Base-by-base conservation (phyloP, 2,888 invertebrate species). In the Caenorhabditis becei region DNA sequence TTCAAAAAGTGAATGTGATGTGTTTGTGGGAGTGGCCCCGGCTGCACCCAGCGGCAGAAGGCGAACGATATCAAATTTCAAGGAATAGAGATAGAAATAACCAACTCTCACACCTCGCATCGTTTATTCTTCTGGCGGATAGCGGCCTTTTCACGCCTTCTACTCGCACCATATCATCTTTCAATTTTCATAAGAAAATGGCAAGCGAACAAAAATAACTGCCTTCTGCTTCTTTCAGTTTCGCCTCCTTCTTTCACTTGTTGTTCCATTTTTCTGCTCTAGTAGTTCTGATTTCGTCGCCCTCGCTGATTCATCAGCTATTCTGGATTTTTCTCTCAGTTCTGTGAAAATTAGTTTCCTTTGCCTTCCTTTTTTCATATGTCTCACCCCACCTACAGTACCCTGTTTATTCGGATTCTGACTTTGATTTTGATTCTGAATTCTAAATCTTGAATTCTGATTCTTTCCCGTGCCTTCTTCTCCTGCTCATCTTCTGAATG, bases 1-100 rank as follows among this genome's bases (percentile, higher is more conserved):
- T 62, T 47, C 47, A 62, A 62, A 62, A 58, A 49, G 58, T 49
- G 51, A 59, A 37, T 59, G 18, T 26, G 67, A 69, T 70, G 58
- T 58, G 18, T 58, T 20, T 35, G 41, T 10, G 41, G 41, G 41
- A 41, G 3, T 32, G 28, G 24, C 11, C 10, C 41, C 11, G 16
- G 44, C 24, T 67, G 49, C 59, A 58, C 49, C 49, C 49, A 41
- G 11, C 2, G 41, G 41, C 28, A 11, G 24, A 35, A 37, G n/a
- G n/a, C 16, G 47, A 74, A 66, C 66, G 37, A 67, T 75, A 75
- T 75, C 75, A 51, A 51, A 61, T 75, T 75, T 61, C 75, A 23
- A 65, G 32, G 37, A 58, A 37, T 18, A 56, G 54, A 26, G 54
- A 24, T 53, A 23, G 53, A 53, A 56, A 56, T 32, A 56, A 56